phyloP scores from a whole-genome alignment of 2,888 invertebrate species.

The Leptopilina drosophilae region DNA sequence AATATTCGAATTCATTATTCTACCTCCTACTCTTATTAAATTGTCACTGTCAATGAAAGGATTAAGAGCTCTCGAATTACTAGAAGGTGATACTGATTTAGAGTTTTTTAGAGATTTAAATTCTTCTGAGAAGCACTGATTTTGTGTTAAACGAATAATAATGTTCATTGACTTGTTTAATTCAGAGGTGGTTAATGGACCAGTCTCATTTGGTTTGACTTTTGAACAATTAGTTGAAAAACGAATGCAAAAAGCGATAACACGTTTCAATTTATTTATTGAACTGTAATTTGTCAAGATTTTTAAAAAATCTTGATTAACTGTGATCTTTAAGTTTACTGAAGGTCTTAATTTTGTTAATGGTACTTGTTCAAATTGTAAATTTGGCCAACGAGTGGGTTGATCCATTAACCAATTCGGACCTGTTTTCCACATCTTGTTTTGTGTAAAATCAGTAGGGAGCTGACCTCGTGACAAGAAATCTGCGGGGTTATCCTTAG shows the following conservation, averaged over 20 bases:
- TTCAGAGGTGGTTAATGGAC: constrained; percentile 31
- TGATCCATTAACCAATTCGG: constrained; percentile 47
- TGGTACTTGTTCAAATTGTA: background rate
- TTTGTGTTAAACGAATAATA: constrained; percentile 43
- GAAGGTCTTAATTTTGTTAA: background rate
- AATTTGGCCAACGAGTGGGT: constrained; percentile 2
- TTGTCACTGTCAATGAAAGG: constrained; percentile 43
- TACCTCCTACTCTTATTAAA: constrained; percentile 34
- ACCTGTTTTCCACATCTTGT: constrained; percentile 49
- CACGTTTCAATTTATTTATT: background rate
- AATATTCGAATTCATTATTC: background rate
- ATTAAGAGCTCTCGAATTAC: constrained; percentile 20
- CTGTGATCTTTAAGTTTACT: background rate
- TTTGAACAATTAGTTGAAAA: background rate
- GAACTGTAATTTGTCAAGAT: constrained; percentile 28
- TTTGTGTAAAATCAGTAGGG: constrained; percentile 43
- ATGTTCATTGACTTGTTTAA: constrained; percentile 27
- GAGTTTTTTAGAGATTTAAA: background rate
- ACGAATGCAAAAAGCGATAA: background rate
- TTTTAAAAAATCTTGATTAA: background rate
- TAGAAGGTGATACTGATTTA: background rate
- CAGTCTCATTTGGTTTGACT: background rate
- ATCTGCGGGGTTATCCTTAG: constrained; percentile 57
- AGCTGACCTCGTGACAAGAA: constrained; percentile 50
- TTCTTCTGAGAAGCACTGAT: constrained; percentile 36